Conservation (phyloP, 2,113 vertebrate species). For the Trogon melanurus region DNA sequence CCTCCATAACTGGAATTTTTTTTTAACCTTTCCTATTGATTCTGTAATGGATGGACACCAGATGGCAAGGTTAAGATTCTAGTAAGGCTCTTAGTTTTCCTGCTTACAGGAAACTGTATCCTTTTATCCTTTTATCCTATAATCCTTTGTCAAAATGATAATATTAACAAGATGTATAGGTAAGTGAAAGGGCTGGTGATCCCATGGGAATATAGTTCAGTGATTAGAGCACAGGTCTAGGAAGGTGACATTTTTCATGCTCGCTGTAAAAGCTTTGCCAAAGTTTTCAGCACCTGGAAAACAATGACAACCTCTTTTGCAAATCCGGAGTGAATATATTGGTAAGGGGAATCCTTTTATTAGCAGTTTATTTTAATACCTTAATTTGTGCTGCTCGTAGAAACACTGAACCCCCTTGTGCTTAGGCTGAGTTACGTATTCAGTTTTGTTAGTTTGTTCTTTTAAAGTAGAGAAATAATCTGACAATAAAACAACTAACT, state of each 20-base stretch:
- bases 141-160: neutral
- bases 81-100: neutral
- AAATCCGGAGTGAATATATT: neutral
- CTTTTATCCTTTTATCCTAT: too few relatives aligned
- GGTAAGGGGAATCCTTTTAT: neutral
- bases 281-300: neutral
- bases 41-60: neutral
- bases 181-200: neutral
- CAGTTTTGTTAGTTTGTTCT: neutral
- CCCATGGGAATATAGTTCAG: neutral
- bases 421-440: neutral
- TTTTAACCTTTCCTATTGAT: neutral
- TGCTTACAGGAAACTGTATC: neutral
- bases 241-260: neutral
- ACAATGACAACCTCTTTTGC: neutral
- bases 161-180: neutral
- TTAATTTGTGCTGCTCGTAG: neutral
- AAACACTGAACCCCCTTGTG: neutral
- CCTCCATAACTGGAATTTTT: neutral
- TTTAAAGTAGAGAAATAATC: neutral
- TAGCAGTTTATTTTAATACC: neutral
- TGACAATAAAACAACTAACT: neutral
- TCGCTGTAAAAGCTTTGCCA: neutral
- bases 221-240: neutral
- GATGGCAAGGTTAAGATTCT: neutral